These are phyloP conservation scores for Sycophila sp. DNA, from an alignment of 1,140 invertebrate genomes.

Conservation along the genomic window DNA sequence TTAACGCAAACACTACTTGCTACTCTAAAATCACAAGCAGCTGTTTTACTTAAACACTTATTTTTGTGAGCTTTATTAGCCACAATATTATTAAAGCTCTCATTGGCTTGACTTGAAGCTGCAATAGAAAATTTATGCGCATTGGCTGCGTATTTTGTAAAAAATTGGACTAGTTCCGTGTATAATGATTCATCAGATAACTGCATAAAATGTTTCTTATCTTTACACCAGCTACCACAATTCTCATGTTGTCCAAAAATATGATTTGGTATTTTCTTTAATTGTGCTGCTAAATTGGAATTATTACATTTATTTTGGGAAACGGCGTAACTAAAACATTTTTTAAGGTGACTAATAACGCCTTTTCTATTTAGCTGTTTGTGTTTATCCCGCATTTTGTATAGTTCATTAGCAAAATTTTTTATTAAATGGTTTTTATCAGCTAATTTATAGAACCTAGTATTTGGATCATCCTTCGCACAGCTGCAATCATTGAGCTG, in stretches of 20 bases:
- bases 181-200: constrained; percentile 11
- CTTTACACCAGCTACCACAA: constrained; percentile 38
- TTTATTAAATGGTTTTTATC: constrained; percentile 43
- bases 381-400: constrained; percentile 20
- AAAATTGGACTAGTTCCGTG: constrained; percentile 1
- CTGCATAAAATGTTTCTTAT: constrained; percentile 10
- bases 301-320: constrained; percentile 40
- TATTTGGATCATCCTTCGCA: constrained; percentile 1
- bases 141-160: constrained; percentile 21
- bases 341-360: constrained; percentile 37
- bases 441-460: constrained; percentile 30
- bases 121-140: constrained; percentile 33
- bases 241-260: constrained; percentile 39
- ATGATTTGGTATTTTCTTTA: constrained; percentile 36
- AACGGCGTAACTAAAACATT: constrained; percentile 40
- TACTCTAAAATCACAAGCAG: not conserved
- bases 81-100: constrained; percentile 13
- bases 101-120: constrained; percentile 32
- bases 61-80: constrained; percentile 8
- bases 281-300: constrained; percentile 11
- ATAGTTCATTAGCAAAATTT: constrained; percentile 39
- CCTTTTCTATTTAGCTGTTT: constrained; percentile 33
- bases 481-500: constrained; percentile 15
- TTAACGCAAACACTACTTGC: not conserved
- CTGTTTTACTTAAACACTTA: not conserved